These are phyloP conservation scores for Cacoxenus indagator DNA, from an alignment of 2,888 invertebrate genomes.

Conservation along the genomic window DNA sequence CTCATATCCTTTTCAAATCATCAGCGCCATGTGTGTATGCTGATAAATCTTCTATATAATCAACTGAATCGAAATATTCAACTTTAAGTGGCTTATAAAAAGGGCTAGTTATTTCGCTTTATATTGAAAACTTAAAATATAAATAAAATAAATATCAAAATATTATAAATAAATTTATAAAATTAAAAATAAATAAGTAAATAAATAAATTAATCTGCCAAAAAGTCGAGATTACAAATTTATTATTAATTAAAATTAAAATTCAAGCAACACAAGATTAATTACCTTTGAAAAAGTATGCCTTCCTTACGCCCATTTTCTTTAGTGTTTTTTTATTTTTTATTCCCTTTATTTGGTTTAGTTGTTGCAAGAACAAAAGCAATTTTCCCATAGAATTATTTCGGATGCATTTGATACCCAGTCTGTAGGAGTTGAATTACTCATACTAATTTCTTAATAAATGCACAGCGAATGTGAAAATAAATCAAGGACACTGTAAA, in stretches of 20 bases:
- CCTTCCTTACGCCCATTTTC: background rate
- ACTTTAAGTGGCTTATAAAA: constrained; percentile 41
- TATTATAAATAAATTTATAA: no score
- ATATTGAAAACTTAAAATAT: background rate
- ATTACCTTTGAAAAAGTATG: constrained; percentile 9
- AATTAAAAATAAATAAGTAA: no score
- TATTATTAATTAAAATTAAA: no score
- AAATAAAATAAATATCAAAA: no score
- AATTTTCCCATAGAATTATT: constrained; percentile 60
- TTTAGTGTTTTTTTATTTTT: background rate
- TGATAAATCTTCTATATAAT: background rate
- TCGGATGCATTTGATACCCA: constrained; percentile 62
- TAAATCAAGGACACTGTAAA: no score
- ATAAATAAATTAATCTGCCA: no score
- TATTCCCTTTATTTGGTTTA: background rate
- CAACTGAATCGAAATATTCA: background rate
- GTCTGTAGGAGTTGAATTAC: constrained; percentile 35
- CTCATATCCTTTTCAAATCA: background rate
- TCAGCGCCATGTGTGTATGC: constrained; percentile 27
- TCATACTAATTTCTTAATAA: no score
- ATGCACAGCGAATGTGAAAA: no score
- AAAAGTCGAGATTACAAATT: no score
- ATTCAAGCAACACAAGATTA: constrained; percentile 12
- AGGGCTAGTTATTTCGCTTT: constrained; percentile 37
- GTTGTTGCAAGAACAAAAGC: constrained; percentile 40